These are phyloP conservation scores for Ectropis grisescens DNA, from an alignment of 1,140 invertebrate species.

Conservation along the genomic window DNA sequence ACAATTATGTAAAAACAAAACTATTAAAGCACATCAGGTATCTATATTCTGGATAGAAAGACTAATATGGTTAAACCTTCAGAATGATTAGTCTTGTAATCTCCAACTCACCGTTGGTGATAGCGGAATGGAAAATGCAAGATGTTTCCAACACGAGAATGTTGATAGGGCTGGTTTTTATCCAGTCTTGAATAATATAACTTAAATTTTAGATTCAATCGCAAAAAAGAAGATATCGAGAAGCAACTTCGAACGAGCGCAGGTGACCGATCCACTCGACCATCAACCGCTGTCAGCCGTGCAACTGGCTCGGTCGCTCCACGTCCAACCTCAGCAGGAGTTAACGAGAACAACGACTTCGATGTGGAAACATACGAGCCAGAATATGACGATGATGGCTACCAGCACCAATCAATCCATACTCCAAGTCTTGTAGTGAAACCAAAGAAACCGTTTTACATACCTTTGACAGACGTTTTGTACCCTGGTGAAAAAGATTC, in stretches of 20 bases:
- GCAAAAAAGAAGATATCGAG: conserved; percentile 43
- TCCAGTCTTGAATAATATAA: too few relatives aligned
- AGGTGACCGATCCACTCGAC: neutral
- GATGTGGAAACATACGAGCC: conserved; percentile 40
- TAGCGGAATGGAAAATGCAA: too few relatives aligned
- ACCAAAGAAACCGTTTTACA: conserved; percentile 30
- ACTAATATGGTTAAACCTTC: too few relatives aligned
- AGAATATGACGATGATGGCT: conserved; percentile 25
- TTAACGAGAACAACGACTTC: conserved; percentile 33
- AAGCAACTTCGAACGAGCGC: conserved; percentile 23
- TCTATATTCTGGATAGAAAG: too few relatives aligned
- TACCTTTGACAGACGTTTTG: conserved; percentile 42
- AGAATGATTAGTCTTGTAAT: too few relatives aligned
- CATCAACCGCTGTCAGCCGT: too few relatives aligned
- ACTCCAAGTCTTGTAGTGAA: conserved; percentile 20
- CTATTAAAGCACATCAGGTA: too few relatives aligned
- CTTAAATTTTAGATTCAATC: conserved; percentile 27
- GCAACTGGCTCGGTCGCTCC: too few relatives aligned
- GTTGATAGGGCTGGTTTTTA: too few relatives aligned
- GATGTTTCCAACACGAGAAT: too few relatives aligned
- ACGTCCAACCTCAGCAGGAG: conserved; percentile 4
- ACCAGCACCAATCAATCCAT: conserved; percentile 18
- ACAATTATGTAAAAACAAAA: too few relatives aligned
- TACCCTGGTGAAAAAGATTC: conserved; percentile 49
- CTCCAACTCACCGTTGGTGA: too few relatives aligned